phyloP scores from a whole-genome alignment of 2,113 vertebrate genomes.

The Lynx canadensis region DNA sequence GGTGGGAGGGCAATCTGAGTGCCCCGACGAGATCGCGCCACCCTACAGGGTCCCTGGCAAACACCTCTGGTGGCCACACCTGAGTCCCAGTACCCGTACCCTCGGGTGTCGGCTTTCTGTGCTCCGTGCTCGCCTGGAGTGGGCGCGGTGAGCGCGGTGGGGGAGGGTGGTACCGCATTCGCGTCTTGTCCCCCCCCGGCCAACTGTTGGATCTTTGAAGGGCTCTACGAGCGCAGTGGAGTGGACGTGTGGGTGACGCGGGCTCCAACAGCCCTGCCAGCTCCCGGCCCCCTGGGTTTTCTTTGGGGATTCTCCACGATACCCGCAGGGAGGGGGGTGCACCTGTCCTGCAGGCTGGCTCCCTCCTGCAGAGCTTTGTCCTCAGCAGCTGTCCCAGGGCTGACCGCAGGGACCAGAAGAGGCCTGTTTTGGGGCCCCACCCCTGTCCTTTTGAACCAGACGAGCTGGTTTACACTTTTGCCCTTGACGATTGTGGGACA shows the following conservation, averaged over 20 bases:
- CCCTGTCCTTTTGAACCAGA: neutral
- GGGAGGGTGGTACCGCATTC: neutral
- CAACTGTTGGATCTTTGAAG: neutral
- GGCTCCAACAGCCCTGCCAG: neutral
- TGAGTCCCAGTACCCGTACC: neutral
- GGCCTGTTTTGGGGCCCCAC: neutral
- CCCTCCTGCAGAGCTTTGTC: neutral
- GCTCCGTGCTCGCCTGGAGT: accelerated
- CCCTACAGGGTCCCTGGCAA: neutral
- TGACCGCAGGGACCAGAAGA: neutral
- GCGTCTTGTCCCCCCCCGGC: neutral
- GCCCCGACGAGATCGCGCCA: neutral
- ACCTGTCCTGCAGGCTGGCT: neutral
- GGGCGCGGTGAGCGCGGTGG: neutral
- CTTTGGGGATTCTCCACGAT: neutral
- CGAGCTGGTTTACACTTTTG: neutral
- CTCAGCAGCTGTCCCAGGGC: neutral
- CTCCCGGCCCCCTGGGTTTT: neutral
- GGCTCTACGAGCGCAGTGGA: neutral
- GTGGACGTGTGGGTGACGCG: neutral
- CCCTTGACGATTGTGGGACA: neutral
- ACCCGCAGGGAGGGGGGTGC: neutral
- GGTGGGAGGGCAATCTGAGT: neutral
- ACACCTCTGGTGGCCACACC: neutral
- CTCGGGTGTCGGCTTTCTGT: neutral